A percentile compares a stretch with the other conserved stretches of the same genome.
Conservation (phyloP, 2,797 vertebrate genomes). For the Pangasius macronema region DNA sequence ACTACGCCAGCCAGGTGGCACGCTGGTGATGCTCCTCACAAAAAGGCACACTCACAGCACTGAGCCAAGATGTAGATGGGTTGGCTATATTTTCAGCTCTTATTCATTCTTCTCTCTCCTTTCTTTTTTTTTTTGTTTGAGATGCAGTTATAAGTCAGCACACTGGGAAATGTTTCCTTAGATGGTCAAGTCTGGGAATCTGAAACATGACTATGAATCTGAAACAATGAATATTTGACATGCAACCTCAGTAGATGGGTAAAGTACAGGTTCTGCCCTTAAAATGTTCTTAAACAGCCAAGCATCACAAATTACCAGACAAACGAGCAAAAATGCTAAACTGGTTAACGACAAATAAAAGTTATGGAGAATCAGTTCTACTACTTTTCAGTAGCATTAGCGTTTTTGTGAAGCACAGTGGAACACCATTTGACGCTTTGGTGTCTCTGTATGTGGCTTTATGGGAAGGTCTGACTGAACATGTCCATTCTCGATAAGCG, state of each 20-base stretch:
- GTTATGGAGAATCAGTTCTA: neutral
- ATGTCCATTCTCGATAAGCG: neutral
- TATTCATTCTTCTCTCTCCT: neutral
- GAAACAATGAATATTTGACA: neutral
- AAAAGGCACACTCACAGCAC: neutral
- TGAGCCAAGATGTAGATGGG: neutral
- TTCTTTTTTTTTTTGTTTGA: conserved; percentile 10
- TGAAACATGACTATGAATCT: neutral
- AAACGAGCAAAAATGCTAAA: neutral
- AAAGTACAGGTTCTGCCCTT: neutral
- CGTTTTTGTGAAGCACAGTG: neutral
- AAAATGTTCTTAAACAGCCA: neutral
- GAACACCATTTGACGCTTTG: neutral
- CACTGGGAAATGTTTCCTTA: neutral
- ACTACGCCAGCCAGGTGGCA: conserved; percentile 94
- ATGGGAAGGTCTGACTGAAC: neutral
- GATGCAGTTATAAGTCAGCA: conserved; percentile 20
- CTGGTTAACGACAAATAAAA: neutral
- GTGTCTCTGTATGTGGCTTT: neutral
- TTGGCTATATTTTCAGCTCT: neutral
- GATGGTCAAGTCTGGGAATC: neutral
- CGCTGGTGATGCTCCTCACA: conserved; percentile 82
- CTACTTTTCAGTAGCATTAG: neutral
- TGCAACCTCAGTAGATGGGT: neutral
- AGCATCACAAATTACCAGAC: neutral